Base-by-base conservation (phyloP, 2,888 invertebrate genomes). In the Cosmorhoe ocellata region DNA sequence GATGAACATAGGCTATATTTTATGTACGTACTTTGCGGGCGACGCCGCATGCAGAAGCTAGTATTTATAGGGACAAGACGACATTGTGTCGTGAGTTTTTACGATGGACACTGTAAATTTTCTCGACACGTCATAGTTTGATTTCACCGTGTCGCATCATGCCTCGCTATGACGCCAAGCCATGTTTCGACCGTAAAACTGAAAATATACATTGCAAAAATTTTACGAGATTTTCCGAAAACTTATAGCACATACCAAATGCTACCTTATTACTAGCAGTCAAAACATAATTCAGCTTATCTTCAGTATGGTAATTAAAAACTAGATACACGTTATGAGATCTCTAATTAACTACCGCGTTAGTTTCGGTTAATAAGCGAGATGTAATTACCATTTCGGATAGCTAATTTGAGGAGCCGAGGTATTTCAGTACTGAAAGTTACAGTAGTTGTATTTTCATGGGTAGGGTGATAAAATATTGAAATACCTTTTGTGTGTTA, bases 271-370 rank as follows among this genome's bases (percentile, higher is more conserved):
- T 0, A 2, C 1, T 1, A 12, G 14, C 3, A 4, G 8, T 13
- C 27, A 38, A 2, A 18, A n/a, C 18, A 10, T 1, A 36, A 22
- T 36, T 36, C 22, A n/a, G 26, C 2, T 9, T 11, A 9, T 31
- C 32, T 46, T 53, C 9, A 13, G 9, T 28, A 44, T 36, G 4
- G 58, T 62, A 64, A 69, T 67, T 67, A n/a, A 64, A 62, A 66
- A 56, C 45, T 57, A 59, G 59, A 61, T 58, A 61, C 60, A 59
- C 65, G 61, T 64, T 68, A 69, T 68, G 67, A 70, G 64, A 67
- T 64, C 64, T 63, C 65, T 68, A 71, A 71, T 72, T 72, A 72
- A 67, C 68, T 60, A 56, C 60, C 59, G 60, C 61, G 62, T 57
- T 48, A 63, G 65, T 54, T 60, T 61, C 59, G 66, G 64, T 65